Evolutionary conservation across 2,888 invertebrate genomes (phyloP).

Genomic region (Catocala fraxini): DNA sequence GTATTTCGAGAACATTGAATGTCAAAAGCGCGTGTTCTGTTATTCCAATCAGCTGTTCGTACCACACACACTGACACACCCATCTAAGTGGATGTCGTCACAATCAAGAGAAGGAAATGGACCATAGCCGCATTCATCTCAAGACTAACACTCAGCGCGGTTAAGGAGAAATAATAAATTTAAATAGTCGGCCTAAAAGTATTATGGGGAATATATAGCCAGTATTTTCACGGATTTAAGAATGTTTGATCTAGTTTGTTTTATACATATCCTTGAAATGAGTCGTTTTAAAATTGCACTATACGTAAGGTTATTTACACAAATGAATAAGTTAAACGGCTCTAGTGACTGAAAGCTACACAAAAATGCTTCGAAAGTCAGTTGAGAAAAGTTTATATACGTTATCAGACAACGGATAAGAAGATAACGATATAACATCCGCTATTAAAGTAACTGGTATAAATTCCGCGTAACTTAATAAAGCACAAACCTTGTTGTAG

Average conservation of each 20-base stretch:
- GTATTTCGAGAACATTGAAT: not conserved
- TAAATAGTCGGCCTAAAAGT: too few species aligned
- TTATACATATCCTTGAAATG: too few species aligned
- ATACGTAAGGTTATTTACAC: too few species aligned
- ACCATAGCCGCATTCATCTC: not conserved
- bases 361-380: not conserved
- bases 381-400: not conserved
- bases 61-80: not conserved
- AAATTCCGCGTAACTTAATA: constrained; percentile 29
- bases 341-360: not conserved
- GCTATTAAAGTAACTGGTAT: not conserved
- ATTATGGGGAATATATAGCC: too few species aligned
- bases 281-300: too few species aligned
- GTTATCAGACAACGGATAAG: not conserved
- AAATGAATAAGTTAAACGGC: too few species aligned
- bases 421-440: not conserved
- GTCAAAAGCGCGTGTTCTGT: not conserved
- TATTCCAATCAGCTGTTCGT: constrained; percentile 7
- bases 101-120: constrained; percentile 2
- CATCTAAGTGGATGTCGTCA: not conserved
- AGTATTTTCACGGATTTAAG: too few species aligned
- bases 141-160: not conserved
- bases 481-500: constrained; percentile 80
- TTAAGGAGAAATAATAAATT: not conserved
- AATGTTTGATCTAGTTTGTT: too few species aligned